A percentile compares a stretch with the other conserved stretches of the same genome.
phyloP scores from a whole-genome alignment of 1,140 invertebrate genomes.

The Heliothis subflexa region DNA sequence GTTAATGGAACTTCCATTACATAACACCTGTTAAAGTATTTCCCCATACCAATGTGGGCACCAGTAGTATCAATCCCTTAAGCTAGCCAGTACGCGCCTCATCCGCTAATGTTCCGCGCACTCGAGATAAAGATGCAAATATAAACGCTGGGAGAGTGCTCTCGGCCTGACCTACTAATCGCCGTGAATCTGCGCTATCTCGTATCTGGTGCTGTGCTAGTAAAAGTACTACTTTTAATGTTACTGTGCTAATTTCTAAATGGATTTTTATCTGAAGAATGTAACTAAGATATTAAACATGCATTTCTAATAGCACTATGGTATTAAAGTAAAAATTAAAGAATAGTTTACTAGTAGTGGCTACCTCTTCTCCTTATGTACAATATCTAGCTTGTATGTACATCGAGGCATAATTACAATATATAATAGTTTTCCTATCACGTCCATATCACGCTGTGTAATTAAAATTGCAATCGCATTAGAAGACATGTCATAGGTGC shows the following conservation, averaged over 20 bases:
- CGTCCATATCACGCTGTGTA: not conserved
- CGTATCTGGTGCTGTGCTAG: conserved; percentile 19
- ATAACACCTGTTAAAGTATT: not conserved
- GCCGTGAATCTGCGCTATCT: not conserved
- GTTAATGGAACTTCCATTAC: conserved; percentile 21
- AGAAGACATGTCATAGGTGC: not conserved
- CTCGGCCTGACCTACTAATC: conserved; percentile 26
- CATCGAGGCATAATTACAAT: not conserved
- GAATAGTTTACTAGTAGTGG: too few species aligned
- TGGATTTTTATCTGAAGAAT: not conserved
- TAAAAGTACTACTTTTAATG: conserved; percentile 4
- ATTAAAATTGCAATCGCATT: not conserved
- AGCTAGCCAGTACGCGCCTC: not conserved
- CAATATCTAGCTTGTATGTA: not conserved
- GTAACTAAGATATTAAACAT: too few species aligned
- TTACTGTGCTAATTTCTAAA: conserved; percentile 23
- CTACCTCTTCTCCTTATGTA: not conserved
- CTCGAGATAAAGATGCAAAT: conserved; percentile 31
- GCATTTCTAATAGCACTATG: too few species aligned
- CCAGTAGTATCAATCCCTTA: not conserved
- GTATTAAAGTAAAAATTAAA: too few species aligned
- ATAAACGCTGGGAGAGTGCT: not conserved
- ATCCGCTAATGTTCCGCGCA: conserved; percentile 22
- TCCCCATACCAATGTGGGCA: conserved; percentile 9
- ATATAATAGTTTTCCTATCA: not conserved